phyloP scores from a whole-genome alignment of 2,888 invertebrate species.

The Cheilosia impressa region DNA sequence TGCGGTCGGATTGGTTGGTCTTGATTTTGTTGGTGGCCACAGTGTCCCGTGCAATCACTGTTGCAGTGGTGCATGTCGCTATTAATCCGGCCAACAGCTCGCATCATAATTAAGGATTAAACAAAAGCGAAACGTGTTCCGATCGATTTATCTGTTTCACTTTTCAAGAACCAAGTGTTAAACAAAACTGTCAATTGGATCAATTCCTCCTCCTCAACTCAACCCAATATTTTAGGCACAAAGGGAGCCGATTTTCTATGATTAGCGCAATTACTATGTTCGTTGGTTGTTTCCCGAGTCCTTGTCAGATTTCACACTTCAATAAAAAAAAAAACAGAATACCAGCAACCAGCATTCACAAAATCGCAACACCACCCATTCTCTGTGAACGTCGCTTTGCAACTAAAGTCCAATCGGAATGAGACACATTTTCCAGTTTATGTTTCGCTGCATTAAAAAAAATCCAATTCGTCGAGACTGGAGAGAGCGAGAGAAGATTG shows the following conservation, averaged over 20 bases:
- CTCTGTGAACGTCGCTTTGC: constrained; percentile 38
- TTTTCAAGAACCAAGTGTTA: not conserved
- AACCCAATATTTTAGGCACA: constrained; percentile 29
- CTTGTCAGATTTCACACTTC: constrained; percentile 42
- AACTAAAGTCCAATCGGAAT: constrained; percentile 56
- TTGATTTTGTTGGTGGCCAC: constrained; percentile 1
- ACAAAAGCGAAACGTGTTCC: constrained; percentile 1
- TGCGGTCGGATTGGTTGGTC: constrained; percentile 44
- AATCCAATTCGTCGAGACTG: constrained; percentile 1
- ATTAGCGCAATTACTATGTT: constrained; percentile 39
- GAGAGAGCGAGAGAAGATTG: not conserved
- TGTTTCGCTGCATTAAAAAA: not conserved
- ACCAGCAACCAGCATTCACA: constrained; percentile 16
- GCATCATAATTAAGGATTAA: constrained; percentile 24
- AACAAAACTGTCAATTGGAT: too few relatives aligned
- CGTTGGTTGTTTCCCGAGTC: constrained; percentile 21
- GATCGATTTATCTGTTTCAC: constrained; percentile 18
- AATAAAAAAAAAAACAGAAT: not conserved
- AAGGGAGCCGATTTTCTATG: constrained; percentile 31
- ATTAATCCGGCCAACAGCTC: constrained; percentile 22
- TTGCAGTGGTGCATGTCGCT: constrained; percentile 16
- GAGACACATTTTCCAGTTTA: constrained; percentile 29
- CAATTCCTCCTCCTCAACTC: too few relatives aligned
- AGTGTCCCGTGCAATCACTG: constrained; percentile 37
- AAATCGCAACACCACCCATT: constrained; percentile 28